phyloP scores from a whole-genome alignment of 2,113 vertebrate genomes.

The Silurus glanis region DNA sequence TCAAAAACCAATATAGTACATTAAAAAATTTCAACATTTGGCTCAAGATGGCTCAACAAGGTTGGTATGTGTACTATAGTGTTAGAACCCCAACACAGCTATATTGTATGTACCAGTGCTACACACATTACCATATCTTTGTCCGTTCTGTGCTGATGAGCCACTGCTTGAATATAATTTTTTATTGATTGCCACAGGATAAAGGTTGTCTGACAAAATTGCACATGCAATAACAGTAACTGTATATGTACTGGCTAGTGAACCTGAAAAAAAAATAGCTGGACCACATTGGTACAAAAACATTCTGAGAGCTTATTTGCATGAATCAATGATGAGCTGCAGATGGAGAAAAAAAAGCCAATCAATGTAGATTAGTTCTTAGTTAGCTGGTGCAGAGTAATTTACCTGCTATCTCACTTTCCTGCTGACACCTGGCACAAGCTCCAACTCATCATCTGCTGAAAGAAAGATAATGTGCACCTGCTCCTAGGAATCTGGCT shows the following conservation, averaged over 20 bases:
- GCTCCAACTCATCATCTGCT: constrained; percentile 13
- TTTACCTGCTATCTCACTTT: constrained; percentile 9
- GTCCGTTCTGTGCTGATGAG: neutral
- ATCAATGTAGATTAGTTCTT: neutral
- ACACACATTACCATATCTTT: neutral
- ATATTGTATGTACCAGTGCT: neutral
- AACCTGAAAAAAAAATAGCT: neutral
- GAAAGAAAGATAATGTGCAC: constrained; percentile 5
- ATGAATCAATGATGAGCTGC: constrained; percentile 19
- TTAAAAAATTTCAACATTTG: neutral
- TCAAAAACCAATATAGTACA: neutral
- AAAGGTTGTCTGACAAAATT: neutral
- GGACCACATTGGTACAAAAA: neutral
- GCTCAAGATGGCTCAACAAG: neutral
- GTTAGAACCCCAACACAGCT: neutral
- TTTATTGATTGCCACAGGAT: neutral
- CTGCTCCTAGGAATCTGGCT: constrained; percentile 4
- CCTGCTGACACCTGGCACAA: neutral
- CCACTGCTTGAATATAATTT: neutral
- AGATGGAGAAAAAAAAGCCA: neutral
- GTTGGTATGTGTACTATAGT: neutral
- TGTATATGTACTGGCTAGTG: neutral
- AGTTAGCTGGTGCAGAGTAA: neutral
- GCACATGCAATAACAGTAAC: neutral
- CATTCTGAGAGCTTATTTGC: neutral